phyloP scores from a whole-genome alignment of 2,113 vertebrate species.

The Abramis brama region DNA sequence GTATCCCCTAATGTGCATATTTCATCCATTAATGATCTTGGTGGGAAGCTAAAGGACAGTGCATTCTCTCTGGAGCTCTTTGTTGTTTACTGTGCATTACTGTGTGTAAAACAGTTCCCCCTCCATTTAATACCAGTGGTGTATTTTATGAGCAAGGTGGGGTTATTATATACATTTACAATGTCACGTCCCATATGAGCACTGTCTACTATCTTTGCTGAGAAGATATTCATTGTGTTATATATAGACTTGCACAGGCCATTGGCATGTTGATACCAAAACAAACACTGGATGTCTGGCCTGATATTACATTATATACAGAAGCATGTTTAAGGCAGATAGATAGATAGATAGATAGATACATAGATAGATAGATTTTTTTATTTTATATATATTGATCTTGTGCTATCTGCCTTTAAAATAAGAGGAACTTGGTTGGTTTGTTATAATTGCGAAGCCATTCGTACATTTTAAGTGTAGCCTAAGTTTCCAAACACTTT shows the following conservation, averaged over 20 bases:
- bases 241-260: slow-evolving; percentile 49
- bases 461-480: not conserved
- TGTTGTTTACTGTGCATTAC: not conserved
- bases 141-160: slow-evolving; percentile 8
- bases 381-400: no score
- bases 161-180: slow-evolving; percentile 33
- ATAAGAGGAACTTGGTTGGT: not conserved
- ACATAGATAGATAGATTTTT: not conserved
- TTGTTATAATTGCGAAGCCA: not conserved
- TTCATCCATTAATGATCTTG: slow-evolving; percentile 1
- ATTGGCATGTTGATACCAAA: slow-evolving; percentile 38
- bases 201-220: slow-evolving; percentile 47
- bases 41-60: not conserved
- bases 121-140: not conserved
- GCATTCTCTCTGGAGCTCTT: not conserved
- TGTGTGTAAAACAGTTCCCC: not conserved
- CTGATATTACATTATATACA: not conserved
- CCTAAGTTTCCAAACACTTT: not conserved
- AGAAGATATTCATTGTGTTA: slow-evolving; percentile 52
- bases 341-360: not conserved
- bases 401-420: not conserved
- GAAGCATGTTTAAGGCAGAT: not conserved
- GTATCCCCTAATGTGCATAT: not conserved
- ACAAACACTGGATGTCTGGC: slow-evolving; percentile 23
- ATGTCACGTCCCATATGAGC: slow-evolving; percentile 55